phyloP scores from a whole-genome alignment of 2,113 vertebrate genomes.

The Colistium nudipinnis region DNA sequence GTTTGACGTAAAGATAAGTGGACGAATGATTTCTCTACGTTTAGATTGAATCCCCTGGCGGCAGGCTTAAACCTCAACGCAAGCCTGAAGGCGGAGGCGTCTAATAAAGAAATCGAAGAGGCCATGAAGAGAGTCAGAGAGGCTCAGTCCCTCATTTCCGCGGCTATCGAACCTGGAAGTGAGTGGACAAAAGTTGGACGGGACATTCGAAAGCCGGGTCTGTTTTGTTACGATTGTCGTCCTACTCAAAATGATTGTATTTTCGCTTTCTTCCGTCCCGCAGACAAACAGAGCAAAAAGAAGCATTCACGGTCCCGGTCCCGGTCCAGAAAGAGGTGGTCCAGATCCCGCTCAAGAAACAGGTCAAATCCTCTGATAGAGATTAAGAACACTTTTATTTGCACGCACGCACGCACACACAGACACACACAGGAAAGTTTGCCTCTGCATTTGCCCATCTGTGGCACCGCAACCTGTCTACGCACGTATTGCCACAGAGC shows the following conservation, averaged over 20 bases:
- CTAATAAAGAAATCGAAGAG: slow-evolving; percentile 97
- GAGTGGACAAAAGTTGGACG: slow-evolving; percentile 49
- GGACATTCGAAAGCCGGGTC: background rate
- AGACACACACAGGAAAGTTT: too few species aligned
- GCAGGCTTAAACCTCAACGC: slow-evolving; percentile 90
- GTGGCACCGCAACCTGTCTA: too few species aligned
- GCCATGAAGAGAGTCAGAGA: slow-evolving; percentile 98
- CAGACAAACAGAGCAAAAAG: slow-evolving; percentile 94
- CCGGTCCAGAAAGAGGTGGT: slow-evolving; percentile 89
- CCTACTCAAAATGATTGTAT: background rate
- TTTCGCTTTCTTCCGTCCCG: slow-evolving; percentile 15
- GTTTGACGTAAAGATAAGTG: background rate
- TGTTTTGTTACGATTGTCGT: background rate
- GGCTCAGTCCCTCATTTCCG: slow-evolving; percentile 97
- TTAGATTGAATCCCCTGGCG: slow-evolving; percentile 93
- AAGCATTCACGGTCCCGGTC: slow-evolving; percentile 91
- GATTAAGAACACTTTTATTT: too few species aligned
- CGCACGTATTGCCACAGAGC: too few species aligned
- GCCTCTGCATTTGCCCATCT: too few species aligned
- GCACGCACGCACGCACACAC: too few species aligned
- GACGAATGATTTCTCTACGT: slow-evolving; percentile 21
- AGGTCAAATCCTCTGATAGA: slow-evolving; percentile 76
- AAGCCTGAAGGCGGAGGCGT: slow-evolving; percentile 91
- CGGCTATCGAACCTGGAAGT: slow-evolving; percentile 95
- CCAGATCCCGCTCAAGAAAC: slow-evolving; percentile 92